These are phyloP conservation scores for Pterocles orientalis DNA, from an alignment of 2,113 vertebrate genomes.

Conservation along the genomic window DNA sequence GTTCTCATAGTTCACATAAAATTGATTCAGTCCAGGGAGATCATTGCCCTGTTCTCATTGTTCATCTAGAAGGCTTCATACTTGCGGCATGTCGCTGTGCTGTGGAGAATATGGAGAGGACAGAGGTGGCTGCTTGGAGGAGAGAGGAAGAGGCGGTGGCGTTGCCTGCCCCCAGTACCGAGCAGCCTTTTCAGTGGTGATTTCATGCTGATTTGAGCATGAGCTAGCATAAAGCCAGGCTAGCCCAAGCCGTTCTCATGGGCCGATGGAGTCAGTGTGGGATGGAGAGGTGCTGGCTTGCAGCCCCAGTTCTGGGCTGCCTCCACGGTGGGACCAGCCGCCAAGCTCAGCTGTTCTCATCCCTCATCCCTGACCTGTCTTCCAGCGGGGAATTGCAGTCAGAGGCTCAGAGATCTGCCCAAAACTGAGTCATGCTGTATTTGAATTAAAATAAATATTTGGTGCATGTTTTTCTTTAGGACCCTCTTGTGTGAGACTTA, in stretches of 20 bases:
- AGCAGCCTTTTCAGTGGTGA: background rate
- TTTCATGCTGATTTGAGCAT: constrained; percentile 15
- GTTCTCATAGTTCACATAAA: constrained; percentile 66
- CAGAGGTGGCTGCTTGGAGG: background rate
- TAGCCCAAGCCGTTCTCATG: constrained; percentile 29
- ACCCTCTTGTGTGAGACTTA: constrained; percentile 30
- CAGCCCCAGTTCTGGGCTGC: background rate
- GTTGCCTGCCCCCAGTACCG: background rate
- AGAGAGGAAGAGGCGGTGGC: background rate
- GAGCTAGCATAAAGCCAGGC: background rate
- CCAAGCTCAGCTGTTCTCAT: constrained; percentile 36
- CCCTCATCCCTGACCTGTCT: constrained; percentile 23
- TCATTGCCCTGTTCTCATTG: constrained; percentile 14
- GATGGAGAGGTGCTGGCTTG: constrained; percentile 17
- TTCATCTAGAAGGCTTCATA: constrained; percentile 31
- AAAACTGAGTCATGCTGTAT: constrained; percentile 24
- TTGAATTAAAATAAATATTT: constrained; percentile 61
- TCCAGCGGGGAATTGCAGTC: background rate
- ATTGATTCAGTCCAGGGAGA: constrained; percentile 61
- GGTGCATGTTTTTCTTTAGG: background rate
- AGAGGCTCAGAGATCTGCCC: background rate
- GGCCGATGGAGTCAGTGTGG: background rate
- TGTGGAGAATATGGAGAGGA: background rate
- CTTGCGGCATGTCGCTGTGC: background rate
- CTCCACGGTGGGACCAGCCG: background rate